Conservation (phyloP, 2,888 invertebrate species). For the Dynastes tityus region DNA sequence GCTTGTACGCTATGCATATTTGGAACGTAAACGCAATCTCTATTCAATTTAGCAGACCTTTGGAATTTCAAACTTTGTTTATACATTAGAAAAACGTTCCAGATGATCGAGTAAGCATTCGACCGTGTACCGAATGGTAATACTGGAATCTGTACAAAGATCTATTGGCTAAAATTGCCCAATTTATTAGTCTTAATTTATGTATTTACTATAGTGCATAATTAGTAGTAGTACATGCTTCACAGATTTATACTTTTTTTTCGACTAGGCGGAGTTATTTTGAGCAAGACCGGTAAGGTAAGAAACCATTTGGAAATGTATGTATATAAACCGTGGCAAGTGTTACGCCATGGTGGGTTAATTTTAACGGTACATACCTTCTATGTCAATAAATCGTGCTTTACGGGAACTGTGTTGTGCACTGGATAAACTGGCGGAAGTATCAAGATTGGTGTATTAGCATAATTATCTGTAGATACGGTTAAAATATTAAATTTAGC, state of each 20-base stretch:
- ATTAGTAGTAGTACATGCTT: conserved; percentile 1
- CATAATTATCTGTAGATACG: not conserved
- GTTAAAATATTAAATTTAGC: too few species aligned
- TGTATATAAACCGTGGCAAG: not conserved
- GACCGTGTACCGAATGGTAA: not conserved
- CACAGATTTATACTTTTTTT: not conserved
- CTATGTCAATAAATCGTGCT: not conserved
- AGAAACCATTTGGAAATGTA: not conserved
- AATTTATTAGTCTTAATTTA: not conserved
- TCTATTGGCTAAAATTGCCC: not conserved
- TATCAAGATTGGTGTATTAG: not conserved
- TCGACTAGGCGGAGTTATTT: conserved; percentile 6
- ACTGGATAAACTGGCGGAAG: not conserved
- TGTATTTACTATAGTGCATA: not conserved
- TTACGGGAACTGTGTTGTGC: not conserved
- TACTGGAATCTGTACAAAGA: not conserved
- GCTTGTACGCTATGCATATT: conserved; percentile 1
- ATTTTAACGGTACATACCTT: conserved; percentile 10
- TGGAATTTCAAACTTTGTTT: conserved; percentile 20
- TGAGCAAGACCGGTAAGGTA: not conserved
- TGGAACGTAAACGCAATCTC: not conserved
- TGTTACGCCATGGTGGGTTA: conserved; percentile 4
- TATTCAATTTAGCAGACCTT: conserved; percentile 19
- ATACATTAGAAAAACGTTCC: conserved; percentile 10
- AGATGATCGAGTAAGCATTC: conserved; percentile 1